phyloP scores from a whole-genome alignment of 2,888 invertebrate genomes.

The Xiphydria camelus region DNA sequence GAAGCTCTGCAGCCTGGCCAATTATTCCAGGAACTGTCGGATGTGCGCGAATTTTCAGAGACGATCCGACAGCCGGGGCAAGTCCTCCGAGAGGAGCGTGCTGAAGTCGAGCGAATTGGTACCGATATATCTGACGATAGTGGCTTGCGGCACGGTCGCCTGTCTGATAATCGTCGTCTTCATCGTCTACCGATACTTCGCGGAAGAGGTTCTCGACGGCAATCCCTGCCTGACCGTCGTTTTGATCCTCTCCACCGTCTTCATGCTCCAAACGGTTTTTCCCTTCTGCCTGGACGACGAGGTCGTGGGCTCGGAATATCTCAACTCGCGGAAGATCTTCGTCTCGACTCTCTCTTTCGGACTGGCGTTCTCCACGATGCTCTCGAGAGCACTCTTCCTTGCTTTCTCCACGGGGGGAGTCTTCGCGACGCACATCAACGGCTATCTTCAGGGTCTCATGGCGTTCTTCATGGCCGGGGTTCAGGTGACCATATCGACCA shows the following conservation, averaged over 20 bases:
- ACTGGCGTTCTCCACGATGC: conserved; percentile 66
- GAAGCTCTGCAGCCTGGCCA: conserved; percentile 36
- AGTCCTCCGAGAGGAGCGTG: conserved; percentile 12
- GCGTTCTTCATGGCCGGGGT: conserved; percentile 68
- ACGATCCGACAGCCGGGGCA: conserved; percentile 7
- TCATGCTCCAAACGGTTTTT: conserved; percentile 55
- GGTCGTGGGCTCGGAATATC: conserved; percentile 37
- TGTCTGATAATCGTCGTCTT: conserved; percentile 69
- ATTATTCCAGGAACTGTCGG: conserved; percentile 35
- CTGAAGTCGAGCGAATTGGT: conserved; percentile 61
- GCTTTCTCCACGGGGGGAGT: conserved; percentile 70
- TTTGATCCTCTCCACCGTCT: conserved; percentile 55
- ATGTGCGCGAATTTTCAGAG: conserved; percentile 44
- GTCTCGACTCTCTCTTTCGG: conserved; percentile 66
- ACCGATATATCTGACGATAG: conserved; percentile 67
- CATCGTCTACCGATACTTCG: conserved; percentile 66
- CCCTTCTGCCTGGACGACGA: conserved; percentile 56
- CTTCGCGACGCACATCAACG: conserved; percentile 71
- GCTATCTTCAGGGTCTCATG: conserved; percentile 69
- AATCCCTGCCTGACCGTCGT: conserved; percentile 63
- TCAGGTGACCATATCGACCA: conserved; percentile 57
- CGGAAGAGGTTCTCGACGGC: conserved; percentile 69
- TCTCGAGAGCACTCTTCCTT: conserved; percentile 68
- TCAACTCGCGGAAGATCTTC: conserved; percentile 65
- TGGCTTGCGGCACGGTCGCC: conserved; percentile 68